phyloP scores from a whole-genome alignment of 2,888 invertebrate species.

The Labia minor region DNA sequence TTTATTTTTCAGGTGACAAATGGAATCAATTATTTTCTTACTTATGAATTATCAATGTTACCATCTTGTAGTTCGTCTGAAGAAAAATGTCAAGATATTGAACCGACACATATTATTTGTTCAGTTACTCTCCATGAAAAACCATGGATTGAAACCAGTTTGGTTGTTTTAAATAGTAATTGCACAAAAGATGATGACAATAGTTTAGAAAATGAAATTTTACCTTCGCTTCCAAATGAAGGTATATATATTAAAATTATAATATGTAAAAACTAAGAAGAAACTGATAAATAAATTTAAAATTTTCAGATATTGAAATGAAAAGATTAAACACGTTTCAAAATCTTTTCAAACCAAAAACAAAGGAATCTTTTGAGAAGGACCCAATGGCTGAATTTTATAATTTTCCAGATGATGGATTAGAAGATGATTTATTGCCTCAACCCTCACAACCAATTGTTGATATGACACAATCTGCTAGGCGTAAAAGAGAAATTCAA shows the following conservation, averaged over 20 bases:
- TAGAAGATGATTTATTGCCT: slow-evolving; percentile 15
- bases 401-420: slow-evolving; percentile 13
- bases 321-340: background rate
- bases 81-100: slow-evolving; percentile 31
- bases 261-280: no score
- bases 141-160: slow-evolving; percentile 48
- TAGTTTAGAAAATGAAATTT: slow-evolving; percentile 34
- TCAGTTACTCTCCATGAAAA: slow-evolving; percentile 52
- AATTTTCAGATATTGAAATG: background rate
- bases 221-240: slow-evolving; percentile 21
- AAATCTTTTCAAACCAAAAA: background rate
- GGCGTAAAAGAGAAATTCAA: slow-evolving; percentile 20
- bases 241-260: no score
- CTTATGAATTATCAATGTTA: slow-evolving; percentile 41
- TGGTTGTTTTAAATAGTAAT: slow-evolving; percentile 34
- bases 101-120: slow-evolving; percentile 37
- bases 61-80: slow-evolving; percentile 37
- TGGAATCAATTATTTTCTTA: slow-evolving; percentile 48
- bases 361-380: background rate
- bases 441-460: slow-evolving; percentile 19
- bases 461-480: background rate
- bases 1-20: slow-evolving; percentile 45
- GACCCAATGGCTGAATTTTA: background rate
- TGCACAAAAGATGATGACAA: slow-evolving; percentile 37
- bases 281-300: no score